Base-by-base conservation (phyloP, 2,113 vertebrate species). In the Engystomops pustulosus region DNA sequence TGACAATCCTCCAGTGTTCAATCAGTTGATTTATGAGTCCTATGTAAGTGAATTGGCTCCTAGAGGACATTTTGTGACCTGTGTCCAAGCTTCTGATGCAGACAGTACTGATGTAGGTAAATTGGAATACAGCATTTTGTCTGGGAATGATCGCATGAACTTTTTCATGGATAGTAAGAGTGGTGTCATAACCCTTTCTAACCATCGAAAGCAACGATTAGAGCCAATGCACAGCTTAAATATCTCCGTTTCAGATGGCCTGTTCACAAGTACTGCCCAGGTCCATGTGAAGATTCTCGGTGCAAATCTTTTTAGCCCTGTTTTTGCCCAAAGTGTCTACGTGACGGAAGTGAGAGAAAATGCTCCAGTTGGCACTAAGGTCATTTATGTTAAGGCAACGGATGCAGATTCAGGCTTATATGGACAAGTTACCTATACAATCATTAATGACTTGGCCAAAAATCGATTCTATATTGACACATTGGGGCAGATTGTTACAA, bases 241-340 rank as follows among this genome's bases (percentile, higher is more conserved):
- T 0, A 95, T 99, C 44, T 98, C 98, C 0, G 98, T 99, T 47
- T 99, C 98, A 0, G 98, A 99, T 0, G 95, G 98, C 0, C 92
- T 99, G 58, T 98, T 99, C 89, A 98, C 96, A 74, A 97, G 95
- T 90, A 98, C 97, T 0, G 98, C 98, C 1, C 98, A 99, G 88
- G 96, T 98, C 77, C 97, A 98, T 53, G 92, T 99, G 36, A 93
- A 89, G 32, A 93, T 99, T 6, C 91, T 97, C 0, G 93, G 94
- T 5, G 98, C 97, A 71, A 99, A 99, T 88, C 90, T 98, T 34
- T 95, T 97, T 47, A 94, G 94, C 74, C 98, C 98, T 10, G 91
- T 95, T 38, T 99, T 99, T 88, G 93, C 94, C 0, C 96, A 96
- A 81, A 96, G 91, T 30, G 84, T 92, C 15, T 98, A 97, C 0